Conservation (phyloP, 2,797 vertebrate species). For the Myripristis jacobus region DNA sequence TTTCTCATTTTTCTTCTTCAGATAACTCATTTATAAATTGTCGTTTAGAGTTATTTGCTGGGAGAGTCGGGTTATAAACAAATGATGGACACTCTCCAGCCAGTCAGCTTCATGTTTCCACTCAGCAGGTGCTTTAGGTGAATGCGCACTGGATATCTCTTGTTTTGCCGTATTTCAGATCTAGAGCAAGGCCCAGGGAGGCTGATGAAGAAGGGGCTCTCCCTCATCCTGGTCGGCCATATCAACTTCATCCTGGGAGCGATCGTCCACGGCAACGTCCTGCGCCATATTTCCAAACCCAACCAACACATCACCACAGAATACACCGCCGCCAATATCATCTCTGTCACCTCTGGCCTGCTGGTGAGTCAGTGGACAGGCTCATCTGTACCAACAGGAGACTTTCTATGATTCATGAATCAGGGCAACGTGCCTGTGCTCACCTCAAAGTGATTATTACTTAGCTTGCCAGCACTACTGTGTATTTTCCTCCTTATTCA, state of each 20-base stretch:
- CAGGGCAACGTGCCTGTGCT: neutral
- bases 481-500: slow-evolving; percentile 47
- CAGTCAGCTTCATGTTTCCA: neutral
- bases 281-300: slow-evolving; percentile 92
- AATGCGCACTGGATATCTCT: neutral
- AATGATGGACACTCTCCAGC: no score
- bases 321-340: slow-evolving; percentile 89
- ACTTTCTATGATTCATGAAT: slow-evolving; percentile 9
- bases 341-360: slow-evolving; percentile 91
- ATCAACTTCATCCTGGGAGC: slow-evolving; percentile 91
- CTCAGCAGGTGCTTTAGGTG: neutral
- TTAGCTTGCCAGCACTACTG: slow-evolving; percentile 27
- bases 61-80: no score
- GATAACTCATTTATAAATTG: no score
- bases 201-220: slow-evolving; percentile 90
- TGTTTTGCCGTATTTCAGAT: slow-evolving; percentile 73
- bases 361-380: slow-evolving; percentile 83
- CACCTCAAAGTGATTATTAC: neutral
- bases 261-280: slow-evolving; percentile 91
- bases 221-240: slow-evolving; percentile 91
- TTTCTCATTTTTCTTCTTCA: no score
- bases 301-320: slow-evolving; percentile 81
- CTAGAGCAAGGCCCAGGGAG: slow-evolving; percentile 83
- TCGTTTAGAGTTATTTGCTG: no score
- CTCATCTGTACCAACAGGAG: slow-evolving; percentile 14